Percentiles rank a stretch among this genome's conserved stretches.
Conservation (phyloP, 2,113 vertebrate species). For the Tetrax tetrax region DNA sequence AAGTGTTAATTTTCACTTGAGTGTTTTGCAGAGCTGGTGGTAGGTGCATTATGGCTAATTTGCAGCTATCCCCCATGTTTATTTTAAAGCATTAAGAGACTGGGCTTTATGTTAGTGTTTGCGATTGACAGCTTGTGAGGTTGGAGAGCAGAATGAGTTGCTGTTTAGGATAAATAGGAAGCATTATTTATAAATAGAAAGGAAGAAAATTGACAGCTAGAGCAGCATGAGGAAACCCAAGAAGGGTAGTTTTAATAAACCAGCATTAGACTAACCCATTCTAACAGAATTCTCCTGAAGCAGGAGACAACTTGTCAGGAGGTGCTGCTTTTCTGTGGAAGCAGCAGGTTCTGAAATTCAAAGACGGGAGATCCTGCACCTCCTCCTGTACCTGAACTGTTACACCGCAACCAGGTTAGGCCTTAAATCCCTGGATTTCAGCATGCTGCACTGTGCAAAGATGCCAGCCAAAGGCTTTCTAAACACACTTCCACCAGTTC, state of each 20-base stretch:
- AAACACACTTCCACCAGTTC: background rate
- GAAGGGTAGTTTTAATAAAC: background rate
- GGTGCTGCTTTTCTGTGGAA: background rate
- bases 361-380: background rate
- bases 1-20: background rate
- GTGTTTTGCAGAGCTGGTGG: background rate
- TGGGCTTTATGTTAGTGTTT: background rate
- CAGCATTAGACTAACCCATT: background rate
- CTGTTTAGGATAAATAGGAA: slow-evolving; percentile 18
- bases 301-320: background rate
- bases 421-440: background rate
- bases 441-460: background rate
- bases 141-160: background rate
- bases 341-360: background rate
- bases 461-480: background rate
- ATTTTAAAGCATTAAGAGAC: background rate
- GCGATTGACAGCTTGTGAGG: slow-evolving; percentile 21
- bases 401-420: background rate
- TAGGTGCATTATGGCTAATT: background rate
- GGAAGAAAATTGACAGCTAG: background rate
- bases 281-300: background rate
- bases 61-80: background rate
- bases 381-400: background rate
- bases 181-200: slow-evolving; percentile 4
- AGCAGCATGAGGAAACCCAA: background rate